Base-by-base conservation (phyloP, 2,888 invertebrate species). In the Apodemia hepburni region DNA sequence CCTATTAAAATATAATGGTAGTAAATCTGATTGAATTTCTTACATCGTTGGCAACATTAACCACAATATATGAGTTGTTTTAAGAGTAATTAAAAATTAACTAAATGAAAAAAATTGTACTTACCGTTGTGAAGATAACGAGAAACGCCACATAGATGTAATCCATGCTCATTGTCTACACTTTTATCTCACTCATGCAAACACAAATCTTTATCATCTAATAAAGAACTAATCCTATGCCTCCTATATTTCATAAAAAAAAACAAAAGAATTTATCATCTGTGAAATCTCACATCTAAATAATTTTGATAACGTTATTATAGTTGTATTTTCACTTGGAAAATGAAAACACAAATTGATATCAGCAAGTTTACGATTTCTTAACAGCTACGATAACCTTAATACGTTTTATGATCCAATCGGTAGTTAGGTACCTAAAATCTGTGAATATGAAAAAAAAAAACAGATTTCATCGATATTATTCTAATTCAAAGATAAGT, bases 131-230 rank as follows among this genome's bases (percentile, higher is more conserved):
- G 59, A 81, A 58, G 66, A 72, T 66, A 58, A 83, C 38, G 4
- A 38, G 61, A 33, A 81, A 61, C 29, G 79, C 64, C 64, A 74
- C 64, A 60, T 69, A 70, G 61, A 69, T 63, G 51, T 71, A 73
- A 74, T 71, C 71, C 86, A 88, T 87, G 73, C 75, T 81, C 65
- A 38, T 71, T 59, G 64, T 71, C 65, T 62, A 67, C 65, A 64
- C 64, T 66, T 38, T 64, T 71, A 74, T 77, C 78, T 77, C 84
- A 82, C 84, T 84, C 85, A 76, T 66, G 81, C 82, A 72, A 71
- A 75, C 51, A 79, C 84, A 85, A 89, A 86, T 66, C 64, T 65
- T 57, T 70, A 73, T 79, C 88, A 85, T 82, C 78, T 82, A 78
- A 80, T 66, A 78, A 86, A 86, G 86, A 84, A 78, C 68, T 70